Evolutionary conservation across 2,797 vertebrate species (phyloP).

Genomic region (Simalia tracyae): DNA sequence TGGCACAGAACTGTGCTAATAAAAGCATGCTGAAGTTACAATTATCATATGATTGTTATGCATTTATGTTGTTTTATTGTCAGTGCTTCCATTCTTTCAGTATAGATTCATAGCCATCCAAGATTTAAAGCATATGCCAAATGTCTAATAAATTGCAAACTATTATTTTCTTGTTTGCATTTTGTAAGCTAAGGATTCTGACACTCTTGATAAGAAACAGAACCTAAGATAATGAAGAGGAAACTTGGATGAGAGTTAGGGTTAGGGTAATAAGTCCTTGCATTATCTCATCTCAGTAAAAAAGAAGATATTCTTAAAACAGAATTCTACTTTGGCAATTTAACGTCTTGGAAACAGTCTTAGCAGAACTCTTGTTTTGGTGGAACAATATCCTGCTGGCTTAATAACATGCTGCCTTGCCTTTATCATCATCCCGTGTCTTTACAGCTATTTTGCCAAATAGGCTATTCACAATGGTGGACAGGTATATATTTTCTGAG

Average conservation of each 20-base stretch:
- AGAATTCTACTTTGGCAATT: background rate
- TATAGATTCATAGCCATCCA: background rate
- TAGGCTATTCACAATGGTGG: background rate
- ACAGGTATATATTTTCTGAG: background rate
- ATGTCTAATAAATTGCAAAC: background rate
- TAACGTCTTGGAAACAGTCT: background rate
- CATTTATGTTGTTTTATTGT: background rate
- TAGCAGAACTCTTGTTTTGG: background rate
- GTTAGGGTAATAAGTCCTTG: background rate
- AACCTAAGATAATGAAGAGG: background rate
- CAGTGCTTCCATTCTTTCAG: background rate
- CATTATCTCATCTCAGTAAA: background rate
- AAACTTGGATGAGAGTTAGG: background rate
- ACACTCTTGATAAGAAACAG: background rate
- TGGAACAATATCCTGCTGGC: background rate
- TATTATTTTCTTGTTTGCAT: background rate
- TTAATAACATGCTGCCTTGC: background rate
- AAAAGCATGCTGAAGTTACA: background rate
- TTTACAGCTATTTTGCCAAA: background rate
- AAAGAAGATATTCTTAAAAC: background rate
- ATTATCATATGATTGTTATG: background rate
- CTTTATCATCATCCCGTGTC: background rate
- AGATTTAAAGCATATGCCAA: background rate
- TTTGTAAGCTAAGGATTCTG: background rate
- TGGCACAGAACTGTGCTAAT: background rate